Percentiles rank a stretch among this genome's conserved stretches.
These are phyloP conservation scores for Choloepus hoffmanni DNA, from an alignment of 2,113 vertebrate species.

Conservation along the genomic window DNA sequence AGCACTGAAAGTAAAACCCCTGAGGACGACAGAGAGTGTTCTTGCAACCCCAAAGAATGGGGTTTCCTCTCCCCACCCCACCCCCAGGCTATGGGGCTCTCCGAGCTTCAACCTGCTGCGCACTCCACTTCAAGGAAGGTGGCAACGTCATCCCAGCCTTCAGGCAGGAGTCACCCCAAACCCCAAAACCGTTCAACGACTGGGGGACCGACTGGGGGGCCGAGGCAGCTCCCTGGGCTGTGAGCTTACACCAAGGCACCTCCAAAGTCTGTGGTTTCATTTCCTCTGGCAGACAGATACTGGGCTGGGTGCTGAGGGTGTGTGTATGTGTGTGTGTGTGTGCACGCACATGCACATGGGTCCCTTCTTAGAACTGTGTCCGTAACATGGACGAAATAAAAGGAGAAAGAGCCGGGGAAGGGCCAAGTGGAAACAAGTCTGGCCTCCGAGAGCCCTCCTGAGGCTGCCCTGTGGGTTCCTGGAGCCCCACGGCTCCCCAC, in stretches of 20 bases:
- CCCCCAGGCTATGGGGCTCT: not conserved
- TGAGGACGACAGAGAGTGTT: not conserved
- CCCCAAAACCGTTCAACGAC: not conserved
- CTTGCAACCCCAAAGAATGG: not conserved
- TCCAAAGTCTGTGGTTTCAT: constrained; percentile 77
- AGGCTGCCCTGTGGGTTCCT: rapidly evolving
- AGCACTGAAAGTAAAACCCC: not conserved
- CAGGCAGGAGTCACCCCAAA: not conserved
- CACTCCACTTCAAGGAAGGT: not conserved
- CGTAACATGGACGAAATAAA: constrained; percentile 17
- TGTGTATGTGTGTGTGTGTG: not conserved
- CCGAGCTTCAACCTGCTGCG: constrained; percentile 44
- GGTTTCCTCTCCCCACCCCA: constrained; percentile 66
- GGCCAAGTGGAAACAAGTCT: not conserved
- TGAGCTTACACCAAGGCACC: not conserved
- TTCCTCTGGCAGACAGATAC: constrained; percentile 77
- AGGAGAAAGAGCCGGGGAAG: constrained; percentile 13
- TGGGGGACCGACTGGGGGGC: not conserved
- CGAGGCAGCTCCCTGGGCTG: not conserved
- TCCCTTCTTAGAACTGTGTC: constrained; percentile 57
- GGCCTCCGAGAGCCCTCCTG: not conserved
- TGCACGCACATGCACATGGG: not conserved
- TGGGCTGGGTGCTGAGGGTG: not conserved
- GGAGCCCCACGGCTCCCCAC: not conserved
- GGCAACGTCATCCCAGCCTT: not conserved